Evolutionary conservation across 2,797 vertebrate species (phyloP), one percentile per base, ranked within the genome.

Genomic region (Coregonus sp.): DNA sequence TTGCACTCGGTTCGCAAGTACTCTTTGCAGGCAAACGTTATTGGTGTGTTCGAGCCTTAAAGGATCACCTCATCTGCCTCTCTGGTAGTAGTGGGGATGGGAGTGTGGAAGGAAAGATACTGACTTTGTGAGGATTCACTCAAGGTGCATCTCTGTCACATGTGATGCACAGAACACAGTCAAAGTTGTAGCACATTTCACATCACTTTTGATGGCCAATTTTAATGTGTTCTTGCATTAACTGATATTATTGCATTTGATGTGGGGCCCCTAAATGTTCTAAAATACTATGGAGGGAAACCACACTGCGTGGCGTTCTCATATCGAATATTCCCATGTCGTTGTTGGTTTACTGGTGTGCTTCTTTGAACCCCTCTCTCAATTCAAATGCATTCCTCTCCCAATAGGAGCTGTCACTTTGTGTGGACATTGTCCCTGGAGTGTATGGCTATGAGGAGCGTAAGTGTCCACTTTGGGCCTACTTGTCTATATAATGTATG

Each of bases 401-500:
- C 89, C 93, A 94, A 94, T 93, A 88, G 94, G 96, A 96, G 94
- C 90, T 93, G 91, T 92, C 92, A 94, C 82, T 94, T 93, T 91
- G 89, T 89, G 88, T 92, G 93, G 93, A 95, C 93, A 90, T 91
- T 91, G 93, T 93, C 89, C 90, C 93, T 85, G 78, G 86, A 87
- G 91, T 89, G 90, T 92, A 91, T 90, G 90, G 80, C 85, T 93
- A 86, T 91, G 87, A 92, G 94, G 89, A 91, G 88, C 86, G 89
- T 91, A 92, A 91, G 90, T 92, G 93, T 94, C 91, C 93, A 93
- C 92, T 94, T 91, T 9, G 84, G 86, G 81, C 89, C 56, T 90
- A 90, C 95, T 95, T 94, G 93, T 96, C 93, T 96, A 92, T 92
- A 91, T 97, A 95, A 95, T 96, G 94, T 95, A 93, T 94, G 90